Conservation (phyloP, 2,888 invertebrate species). For the Lycocerus yunnanus region DNA sequence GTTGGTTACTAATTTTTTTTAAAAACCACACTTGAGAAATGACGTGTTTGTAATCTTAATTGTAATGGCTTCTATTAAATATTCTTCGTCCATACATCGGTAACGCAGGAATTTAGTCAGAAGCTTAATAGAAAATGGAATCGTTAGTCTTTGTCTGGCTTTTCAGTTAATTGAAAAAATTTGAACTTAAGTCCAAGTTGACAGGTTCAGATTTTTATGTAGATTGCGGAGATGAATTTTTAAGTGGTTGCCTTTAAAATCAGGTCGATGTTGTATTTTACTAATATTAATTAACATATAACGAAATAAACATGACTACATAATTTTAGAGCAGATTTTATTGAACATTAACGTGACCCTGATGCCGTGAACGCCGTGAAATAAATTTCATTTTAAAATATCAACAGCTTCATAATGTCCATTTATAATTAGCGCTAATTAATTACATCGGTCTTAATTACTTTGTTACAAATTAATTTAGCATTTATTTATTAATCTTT, state of each 20-base stretch:
- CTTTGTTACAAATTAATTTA: not conserved
- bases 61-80: slow-evolving; percentile 8
- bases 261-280: not conserved
- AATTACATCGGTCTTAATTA: not conserved
- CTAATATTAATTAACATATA: not conserved
- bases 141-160: not conserved
- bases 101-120: slow-evolving; percentile 19
- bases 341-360: not conserved
- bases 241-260: not conserved
- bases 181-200: not conserved
- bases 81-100: slow-evolving; percentile 12
- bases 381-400: not conserved
- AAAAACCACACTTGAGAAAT: slow-evolving; percentile 3
- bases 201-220: not conserved
- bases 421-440: not conserved
- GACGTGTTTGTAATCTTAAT: slow-evolving; percentile 17
- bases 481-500: not conserved
- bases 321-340: not conserved
- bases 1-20: slow-evolving; percentile 2
- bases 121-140: not conserved
- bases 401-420: not conserved
- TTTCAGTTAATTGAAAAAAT: not conserved
- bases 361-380: not conserved
- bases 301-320: not conserved
- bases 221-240: not conserved